These are phyloP conservation scores for Gobiocypris rarus DNA, from an alignment of 2,113 vertebrate species.

Conservation along the genomic window DNA sequence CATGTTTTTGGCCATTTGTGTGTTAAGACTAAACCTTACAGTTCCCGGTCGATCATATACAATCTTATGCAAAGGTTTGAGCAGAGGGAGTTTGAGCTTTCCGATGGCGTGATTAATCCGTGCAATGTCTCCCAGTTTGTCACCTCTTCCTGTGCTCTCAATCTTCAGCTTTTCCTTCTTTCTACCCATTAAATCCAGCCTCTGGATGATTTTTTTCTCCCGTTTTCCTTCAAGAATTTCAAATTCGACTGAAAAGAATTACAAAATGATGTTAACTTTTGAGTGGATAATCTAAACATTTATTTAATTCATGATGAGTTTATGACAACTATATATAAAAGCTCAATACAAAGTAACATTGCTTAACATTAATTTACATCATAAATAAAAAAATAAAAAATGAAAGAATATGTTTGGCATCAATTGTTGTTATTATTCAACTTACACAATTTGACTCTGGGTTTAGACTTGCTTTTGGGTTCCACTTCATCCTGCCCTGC, in stretches of 20 bases:
- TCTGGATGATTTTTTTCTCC: slow-evolving; percentile 90
- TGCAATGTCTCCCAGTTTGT: slow-evolving; percentile 94
- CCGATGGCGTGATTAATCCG: slow-evolving; percentile 87
- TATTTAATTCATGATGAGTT: neutral
- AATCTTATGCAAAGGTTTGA: slow-evolving; percentile 91
- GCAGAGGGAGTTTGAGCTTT: slow-evolving; percentile 90
- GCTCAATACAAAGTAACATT: neutral
- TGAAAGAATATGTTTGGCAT: neutral
- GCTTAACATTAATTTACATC: neutral
- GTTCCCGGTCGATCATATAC: slow-evolving; percentile 94
- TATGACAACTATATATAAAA: neutral
- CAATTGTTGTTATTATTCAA: neutral
- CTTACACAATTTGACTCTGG: slow-evolving; percentile 40
- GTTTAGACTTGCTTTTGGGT: slow-evolving; percentile 33
- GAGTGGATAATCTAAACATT: neutral
- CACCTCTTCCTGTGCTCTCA: slow-evolving; percentile 86
- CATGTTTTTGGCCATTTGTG: neutral
- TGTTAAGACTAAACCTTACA: slow-evolving; percentile 74
- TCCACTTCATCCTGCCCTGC: slow-evolving; percentile 31
- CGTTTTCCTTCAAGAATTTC: slow-evolving; percentile 91
- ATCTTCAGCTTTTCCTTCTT: slow-evolving; percentile 86
- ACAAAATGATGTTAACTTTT: neutral
- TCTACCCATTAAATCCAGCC: slow-evolving; percentile 86
- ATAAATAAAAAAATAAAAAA: no score
- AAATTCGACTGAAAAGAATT: slow-evolving; percentile 50